These are phyloP conservation scores for Chrysemys picta DNA, from an alignment of 2,113 vertebrate species.

Conservation along the genomic window DNA sequence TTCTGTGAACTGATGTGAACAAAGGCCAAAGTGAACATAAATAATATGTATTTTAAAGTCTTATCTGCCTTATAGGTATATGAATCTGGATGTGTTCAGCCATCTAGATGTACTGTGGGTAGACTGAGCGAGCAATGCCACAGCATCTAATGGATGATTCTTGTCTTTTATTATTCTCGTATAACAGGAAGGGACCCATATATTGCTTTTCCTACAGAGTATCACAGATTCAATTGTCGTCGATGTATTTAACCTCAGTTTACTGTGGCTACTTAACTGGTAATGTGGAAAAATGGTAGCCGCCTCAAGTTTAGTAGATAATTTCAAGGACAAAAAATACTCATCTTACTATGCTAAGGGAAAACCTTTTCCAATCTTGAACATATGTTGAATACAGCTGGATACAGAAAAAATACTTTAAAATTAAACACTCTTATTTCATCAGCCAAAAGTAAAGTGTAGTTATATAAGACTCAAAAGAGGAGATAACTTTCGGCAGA, in stretches of 20 bases:
- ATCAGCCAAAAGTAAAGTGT: conserved; percentile 41
- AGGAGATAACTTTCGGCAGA: conserved; percentile 44
- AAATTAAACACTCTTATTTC: conserved; percentile 8
- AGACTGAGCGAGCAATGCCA: neutral
- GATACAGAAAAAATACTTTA: neutral
- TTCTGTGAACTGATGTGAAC: neutral
- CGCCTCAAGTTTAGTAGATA: neutral
- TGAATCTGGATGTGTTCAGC: neutral
- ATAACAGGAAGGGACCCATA: neutral
- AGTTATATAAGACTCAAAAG: conserved; percentile 65
- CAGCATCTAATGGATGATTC: neutral
- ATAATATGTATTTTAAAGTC: neutral
- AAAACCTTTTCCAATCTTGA: neutral
- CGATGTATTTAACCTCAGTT: neutral
- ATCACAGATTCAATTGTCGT: neutral
- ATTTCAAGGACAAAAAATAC: neutral
- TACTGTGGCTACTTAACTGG: neutral
- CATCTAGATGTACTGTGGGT: neutral
- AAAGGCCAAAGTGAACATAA: neutral
- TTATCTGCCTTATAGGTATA: neutral
- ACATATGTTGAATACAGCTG: neutral
- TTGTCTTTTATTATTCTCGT: neutral
- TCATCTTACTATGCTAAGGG: neutral
- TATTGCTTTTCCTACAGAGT: neutral
- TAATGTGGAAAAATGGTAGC: neutral